Conservation (phyloP, 2,888 invertebrate genomes). For the Isoperla grammatica region DNA sequence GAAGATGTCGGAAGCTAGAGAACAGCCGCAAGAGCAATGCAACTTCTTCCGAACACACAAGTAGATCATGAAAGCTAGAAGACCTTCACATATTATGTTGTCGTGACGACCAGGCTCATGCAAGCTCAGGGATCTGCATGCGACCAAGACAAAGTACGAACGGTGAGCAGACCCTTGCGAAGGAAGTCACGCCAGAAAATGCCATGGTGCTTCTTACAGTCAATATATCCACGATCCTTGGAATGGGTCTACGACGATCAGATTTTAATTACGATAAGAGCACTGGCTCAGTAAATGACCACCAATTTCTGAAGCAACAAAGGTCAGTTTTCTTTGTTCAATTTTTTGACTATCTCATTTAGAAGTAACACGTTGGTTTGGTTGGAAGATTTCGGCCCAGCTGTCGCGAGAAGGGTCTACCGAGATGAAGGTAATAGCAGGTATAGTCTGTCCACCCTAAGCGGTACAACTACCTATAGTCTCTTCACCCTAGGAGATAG, state of each 20-base stretch:
- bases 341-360: slow-evolving; percentile 17
- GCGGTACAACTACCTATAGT: too few species aligned
- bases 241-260: not conserved
- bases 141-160: not conserved
- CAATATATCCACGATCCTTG: not conserved
- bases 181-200: not conserved
- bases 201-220: slow-evolving; percentile 1
- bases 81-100: too few species aligned
- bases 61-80: too few species aligned
- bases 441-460: too few species aligned
- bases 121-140: not conserved
- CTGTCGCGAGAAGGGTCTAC: not conserved
- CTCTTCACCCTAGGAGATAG: too few species aligned
- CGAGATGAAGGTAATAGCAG: slow-evolving; percentile 1
- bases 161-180: not conserved
- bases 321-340: slow-evolving; percentile 18
- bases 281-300: slow-evolving; percentile 13
- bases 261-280: slow-evolving; percentile 18
- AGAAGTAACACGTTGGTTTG: not conserved
- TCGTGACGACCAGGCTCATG: not conserved
- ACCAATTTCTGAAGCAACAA: slow-evolving; percentile 11
- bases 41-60: too few species aligned
- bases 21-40: too few species aligned
- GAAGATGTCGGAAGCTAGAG: too few species aligned
- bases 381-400: not conserved